These are phyloP conservation scores for Anarsia innoxiella DNA, from an alignment of 2,888 invertebrate species.

Conservation along the genomic window DNA sequence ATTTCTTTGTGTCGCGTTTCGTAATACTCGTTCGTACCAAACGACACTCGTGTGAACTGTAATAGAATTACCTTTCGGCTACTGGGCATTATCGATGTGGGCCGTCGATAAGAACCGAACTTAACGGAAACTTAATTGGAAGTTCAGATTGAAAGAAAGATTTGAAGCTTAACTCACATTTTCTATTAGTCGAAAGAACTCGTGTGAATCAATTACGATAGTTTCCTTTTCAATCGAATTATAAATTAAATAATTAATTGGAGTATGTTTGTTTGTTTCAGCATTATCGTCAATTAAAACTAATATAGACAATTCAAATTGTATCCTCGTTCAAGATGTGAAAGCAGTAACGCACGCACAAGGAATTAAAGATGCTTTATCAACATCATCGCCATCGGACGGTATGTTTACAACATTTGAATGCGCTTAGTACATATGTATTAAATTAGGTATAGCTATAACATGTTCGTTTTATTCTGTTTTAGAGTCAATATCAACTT, in stretches of 20 bases:
- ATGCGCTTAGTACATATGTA: too few relatives aligned
- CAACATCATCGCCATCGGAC: conserved; percentile 67
- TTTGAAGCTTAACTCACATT: conserved; percentile 34
- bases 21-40: conserved; percentile 39
- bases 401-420: conserved; percentile 43
- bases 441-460: too few relatives aligned
- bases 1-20: conserved; percentile 50
- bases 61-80: conserved; percentile 54
- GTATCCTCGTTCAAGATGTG: conserved; percentile 92
- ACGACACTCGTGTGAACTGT: conserved; percentile 43
- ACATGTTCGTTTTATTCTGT: too few relatives aligned
- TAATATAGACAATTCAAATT: conserved; percentile 90
- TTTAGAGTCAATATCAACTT: conserved; percentile 80
- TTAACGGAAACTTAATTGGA: conserved; percentile 57
- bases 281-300: conserved; percentile 93
- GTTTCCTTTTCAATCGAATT: background rate
- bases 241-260: conserved; percentile 3
- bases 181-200: conserved; percentile 22
- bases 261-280: conserved; percentile 66
- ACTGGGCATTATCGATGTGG: conserved; percentile 50
- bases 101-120: conserved; percentile 45
- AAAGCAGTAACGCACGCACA: conserved; percentile 92
- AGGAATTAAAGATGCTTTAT: conserved; percentile 83
- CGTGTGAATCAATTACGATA: conserved; percentile 2
- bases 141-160: conserved; percentile 40